phyloP scores from a whole-genome alignment of 2,888 invertebrate genomes.

The Nineta flava region DNA sequence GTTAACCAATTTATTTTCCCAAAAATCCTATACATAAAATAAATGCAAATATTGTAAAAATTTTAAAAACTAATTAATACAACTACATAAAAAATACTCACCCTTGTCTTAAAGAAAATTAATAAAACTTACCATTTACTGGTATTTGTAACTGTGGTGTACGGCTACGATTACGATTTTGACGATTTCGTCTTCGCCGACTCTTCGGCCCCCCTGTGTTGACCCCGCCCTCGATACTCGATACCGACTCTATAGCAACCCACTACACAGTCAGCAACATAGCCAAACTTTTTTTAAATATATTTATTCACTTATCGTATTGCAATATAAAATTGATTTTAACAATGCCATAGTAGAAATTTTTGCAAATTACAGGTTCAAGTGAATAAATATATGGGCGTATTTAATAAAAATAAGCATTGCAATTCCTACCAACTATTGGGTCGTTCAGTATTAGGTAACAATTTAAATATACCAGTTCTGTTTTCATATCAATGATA shows the following conservation, averaged over 20 bases:
- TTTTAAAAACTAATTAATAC: no score
- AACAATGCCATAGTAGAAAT: no score
- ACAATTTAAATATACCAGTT: no score
- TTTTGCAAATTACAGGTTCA: background rate
- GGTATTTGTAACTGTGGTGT: constrained; percentile 4
- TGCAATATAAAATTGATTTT: background rate
- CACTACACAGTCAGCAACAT: constrained; percentile 9
- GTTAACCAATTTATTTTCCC: no score
- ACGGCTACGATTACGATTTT: constrained; percentile 22
- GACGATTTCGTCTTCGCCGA: constrained; percentile 26
- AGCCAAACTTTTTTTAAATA: background rate
- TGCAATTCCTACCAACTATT: no score
- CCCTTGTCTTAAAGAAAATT: no score
- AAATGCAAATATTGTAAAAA: no score
- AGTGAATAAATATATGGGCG: background rate
- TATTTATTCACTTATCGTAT: background rate
- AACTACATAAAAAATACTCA: no score
- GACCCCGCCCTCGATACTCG: constrained; percentile 42
- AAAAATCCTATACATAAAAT: no score
- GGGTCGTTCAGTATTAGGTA: no score
- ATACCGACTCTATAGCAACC: constrained; percentile 35
- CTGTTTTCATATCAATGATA: no score
- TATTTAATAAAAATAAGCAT: no score
- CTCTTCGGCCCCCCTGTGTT: constrained; percentile 34
- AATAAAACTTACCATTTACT: constrained; percentile 1